Conservation (phyloP, 2,888 invertebrate species). For the Yponomeuta malinellus region DNA sequence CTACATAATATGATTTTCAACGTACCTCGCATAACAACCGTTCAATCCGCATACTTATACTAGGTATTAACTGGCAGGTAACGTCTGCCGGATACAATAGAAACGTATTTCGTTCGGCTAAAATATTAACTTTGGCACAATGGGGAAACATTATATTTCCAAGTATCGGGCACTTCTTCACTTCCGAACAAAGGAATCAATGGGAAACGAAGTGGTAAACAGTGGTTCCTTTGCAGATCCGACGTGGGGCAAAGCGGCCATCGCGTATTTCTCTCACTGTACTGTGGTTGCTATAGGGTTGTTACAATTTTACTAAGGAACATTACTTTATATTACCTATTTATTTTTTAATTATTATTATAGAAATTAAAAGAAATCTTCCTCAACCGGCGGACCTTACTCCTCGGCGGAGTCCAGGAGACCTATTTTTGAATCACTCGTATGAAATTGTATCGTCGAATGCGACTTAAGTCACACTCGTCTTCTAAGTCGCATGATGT, state of each 20-base stretch:
- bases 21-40: slow-evolving; percentile 45
- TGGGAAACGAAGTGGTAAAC: slow-evolving; percentile 72
- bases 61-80: slow-evolving; percentile 55
- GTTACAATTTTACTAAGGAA: background rate
- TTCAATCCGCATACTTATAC: slow-evolving; percentile 56
- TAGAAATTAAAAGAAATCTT: background rate
- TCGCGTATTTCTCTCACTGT: slow-evolving; percentile 23
- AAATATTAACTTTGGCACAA: slow-evolving; percentile 73
- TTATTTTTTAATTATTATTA: background rate
- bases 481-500: too few relatives aligned
- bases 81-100: slow-evolving; percentile 54
- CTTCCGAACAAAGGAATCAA: slow-evolving; percentile 71
- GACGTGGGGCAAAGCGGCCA: slow-evolving; percentile 35
- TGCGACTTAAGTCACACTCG: too few relatives aligned
- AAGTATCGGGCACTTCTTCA: slow-evolving; percentile 69
- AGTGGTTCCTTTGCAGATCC: slow-evolving; percentile 53
- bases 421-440: too few relatives aligned
- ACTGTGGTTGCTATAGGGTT: background rate
- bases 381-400: too few relatives aligned
- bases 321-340: background rate
- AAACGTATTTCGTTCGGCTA: slow-evolving; percentile 62
- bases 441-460: too few relatives aligned
- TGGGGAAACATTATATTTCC: slow-evolving; percentile 68
- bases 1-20: slow-evolving; percentile 40
- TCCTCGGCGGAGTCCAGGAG: background rate